Conservation (phyloP, 2,797 vertebrate species). For the Enteromius mattozi region DNA sequence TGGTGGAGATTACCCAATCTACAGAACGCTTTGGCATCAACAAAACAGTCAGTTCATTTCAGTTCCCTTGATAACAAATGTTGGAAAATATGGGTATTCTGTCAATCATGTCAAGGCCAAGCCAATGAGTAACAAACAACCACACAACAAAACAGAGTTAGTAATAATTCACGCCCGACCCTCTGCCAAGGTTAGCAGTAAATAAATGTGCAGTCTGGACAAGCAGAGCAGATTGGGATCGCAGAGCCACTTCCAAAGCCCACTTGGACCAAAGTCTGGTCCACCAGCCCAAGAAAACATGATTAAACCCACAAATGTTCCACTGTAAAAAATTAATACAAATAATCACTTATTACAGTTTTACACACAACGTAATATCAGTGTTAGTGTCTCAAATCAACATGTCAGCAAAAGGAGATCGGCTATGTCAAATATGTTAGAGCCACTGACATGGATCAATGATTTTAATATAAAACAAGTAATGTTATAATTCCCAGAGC, state of each 20-base stretch:
- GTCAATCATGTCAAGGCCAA: conserved; percentile 35
- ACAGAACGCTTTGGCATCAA: conserved; percentile 27
- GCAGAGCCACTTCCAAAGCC: conserved; percentile 11
- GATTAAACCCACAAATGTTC: background rate
- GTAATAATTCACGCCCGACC: conserved; percentile 41
- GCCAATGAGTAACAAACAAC: conserved; percentile 24
- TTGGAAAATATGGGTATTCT: conserved; percentile 33
- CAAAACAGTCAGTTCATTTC: conserved; percentile 23
- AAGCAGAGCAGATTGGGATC: background rate
- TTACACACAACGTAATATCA: conserved; percentile 5
- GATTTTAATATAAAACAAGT: conserved; percentile 7
- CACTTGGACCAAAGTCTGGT: conserved; percentile 5
- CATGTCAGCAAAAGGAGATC: background rate
- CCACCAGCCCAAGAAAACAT: background rate
- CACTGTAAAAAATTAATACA: background rate
- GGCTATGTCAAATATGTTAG: background rate
- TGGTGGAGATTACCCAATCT: conserved; percentile 38
- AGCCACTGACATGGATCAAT: background rate
- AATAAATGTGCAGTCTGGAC: conserved; percentile 36
- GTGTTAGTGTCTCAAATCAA: background rate
- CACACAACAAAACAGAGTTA: conserved; percentile 1
- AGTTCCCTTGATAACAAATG: conserved; percentile 42
- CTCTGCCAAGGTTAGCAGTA: conserved; percentile 40
- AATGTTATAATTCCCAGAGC: background rate
- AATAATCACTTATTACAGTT: background rate